These are phyloP conservation scores for Rhegmatorhina hoffmannsi DNA, from an alignment of 2,113 vertebrate species.

Conservation along the genomic window DNA sequence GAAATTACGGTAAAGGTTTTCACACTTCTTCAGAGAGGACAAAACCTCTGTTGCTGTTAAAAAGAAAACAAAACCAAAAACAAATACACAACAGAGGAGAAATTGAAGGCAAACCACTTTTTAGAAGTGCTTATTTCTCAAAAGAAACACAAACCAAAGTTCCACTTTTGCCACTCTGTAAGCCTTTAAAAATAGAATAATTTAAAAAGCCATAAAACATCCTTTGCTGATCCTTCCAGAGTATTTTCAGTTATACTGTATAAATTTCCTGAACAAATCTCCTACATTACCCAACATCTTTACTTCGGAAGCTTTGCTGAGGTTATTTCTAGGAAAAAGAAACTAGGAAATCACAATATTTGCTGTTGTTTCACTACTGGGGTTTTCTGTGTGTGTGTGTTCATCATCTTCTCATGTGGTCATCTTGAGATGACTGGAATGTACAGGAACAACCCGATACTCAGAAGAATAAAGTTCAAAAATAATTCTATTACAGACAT, in stretches of 20 bases:
- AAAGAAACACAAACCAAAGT: neutral
- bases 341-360: slow-evolving; percentile 25
- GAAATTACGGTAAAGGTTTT: neutral
- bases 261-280: neutral
- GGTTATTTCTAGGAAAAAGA: slow-evolving; percentile 26
- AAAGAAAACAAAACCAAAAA: neutral
- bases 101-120: neutral
- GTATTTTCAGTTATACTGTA: neutral
- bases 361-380: neutral
- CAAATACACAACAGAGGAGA: neutral
- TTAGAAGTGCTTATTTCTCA: neutral
- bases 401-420: neutral
- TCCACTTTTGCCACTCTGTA: neutral
- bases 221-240: neutral
- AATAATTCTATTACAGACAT: slow-evolving; percentile 11
- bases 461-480: slow-evolving; percentile 18
- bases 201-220: neutral
- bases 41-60: neutral
- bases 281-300: neutral
- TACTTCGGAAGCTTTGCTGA: slow-evolving; percentile 9
- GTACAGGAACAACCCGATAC: neutral
- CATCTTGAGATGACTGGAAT: neutral
- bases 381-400: neutral
- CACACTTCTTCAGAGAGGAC: neutral
- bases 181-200: neutral